Evolutionary conservation across 2,888 invertebrate species (phyloP), one percentile per base, ranked within the genome.

Genomic region (Sclerodermus sp.): DNA sequence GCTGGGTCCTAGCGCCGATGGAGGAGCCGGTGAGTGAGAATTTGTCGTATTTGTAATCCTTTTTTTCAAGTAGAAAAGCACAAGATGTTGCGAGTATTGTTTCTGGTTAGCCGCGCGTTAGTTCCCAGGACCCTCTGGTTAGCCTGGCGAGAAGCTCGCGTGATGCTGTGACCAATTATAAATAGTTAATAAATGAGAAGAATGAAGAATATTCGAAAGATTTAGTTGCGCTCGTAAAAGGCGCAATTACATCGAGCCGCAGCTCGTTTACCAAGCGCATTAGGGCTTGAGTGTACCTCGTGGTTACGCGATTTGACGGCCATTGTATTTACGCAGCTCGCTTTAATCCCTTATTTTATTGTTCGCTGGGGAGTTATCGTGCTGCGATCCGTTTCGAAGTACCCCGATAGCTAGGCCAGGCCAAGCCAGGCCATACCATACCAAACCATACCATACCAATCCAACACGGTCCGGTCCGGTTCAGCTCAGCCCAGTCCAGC

Each of bases 1-100:
- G 91, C 84, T 94, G 58, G 94, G 94, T 29, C 94, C 94, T 42
- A 93, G 93, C 55, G 91, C 91, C 45, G 93, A 93, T 75, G 93
- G 93, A 55, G 92, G 92, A 62, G 90, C 91, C 80, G 92, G 90
- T 89, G 82, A 83, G 85, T 82, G 68, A n/a, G n/a, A n/a, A n/a
- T 74, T 69, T 61, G 60, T 66, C 63, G 50, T 67, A 62, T 58
- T 55, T 60, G 42, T 61, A 62, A 53, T 42, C 32, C 37, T 37
- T 15, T 38, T 6, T 36, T 4, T 12, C 36, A 8, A 3, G 23
- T 23, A 5, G 23, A 3, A 23, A 23, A 23, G 23, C 23, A 23
- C n/a, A n/a, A n/a, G n/a, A n/a, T n/a, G n/a, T n/a, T n/a, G n/a
- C n/a, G n/a, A n/a, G n/a, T n/a, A n/a, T n/a, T n/a, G n/a, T n/a